phyloP scores from a whole-genome alignment of 2,113 vertebrate genomes.

The Xenopus tropicalis region UCB_Xtro_10.0 CM004447.2:119454501-119455000 shows the following conservation, averaged over 20 bases:
- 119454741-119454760: conserved; percentile 66
- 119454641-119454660: conserved; percentile 88
- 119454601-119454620: conserved; percentile 93
- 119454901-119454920: no score
- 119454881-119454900: no score
- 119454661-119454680: conserved; percentile 84
- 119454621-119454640: conserved; percentile 90
- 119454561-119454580: conserved; percentile 90
- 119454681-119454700: background rate
- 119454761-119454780: conserved; percentile 94
- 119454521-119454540: conserved; percentile 19
- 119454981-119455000: no score
- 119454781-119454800: conserved; percentile 86
- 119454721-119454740: background rate
- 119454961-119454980: no score
- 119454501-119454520: no score
- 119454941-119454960: no score
- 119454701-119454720: no score
- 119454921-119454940: no score
- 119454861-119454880: no score
- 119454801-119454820: conserved; percentile 82
- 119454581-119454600: conserved; percentile 94
- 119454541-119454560: conserved; percentile 84
- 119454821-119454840: conserved; percentile 94
- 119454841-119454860: conserved; percentile 44